Conservation (phyloP, 2,888 invertebrate species). For the Limnephilus rhombicus region DNA sequence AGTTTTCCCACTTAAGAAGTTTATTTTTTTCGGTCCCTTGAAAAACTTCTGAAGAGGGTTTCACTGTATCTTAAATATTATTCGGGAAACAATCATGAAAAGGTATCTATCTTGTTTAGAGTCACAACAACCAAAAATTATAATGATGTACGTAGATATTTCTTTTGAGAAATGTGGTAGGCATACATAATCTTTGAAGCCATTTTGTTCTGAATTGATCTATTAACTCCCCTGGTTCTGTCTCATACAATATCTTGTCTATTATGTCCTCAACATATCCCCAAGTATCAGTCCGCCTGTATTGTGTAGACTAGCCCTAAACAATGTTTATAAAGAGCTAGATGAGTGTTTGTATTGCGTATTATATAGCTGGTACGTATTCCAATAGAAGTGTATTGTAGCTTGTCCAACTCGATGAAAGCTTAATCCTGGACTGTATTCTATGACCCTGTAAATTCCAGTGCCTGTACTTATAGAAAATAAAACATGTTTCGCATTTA, state of each 20-base stretch:
- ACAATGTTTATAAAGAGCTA: background rate
- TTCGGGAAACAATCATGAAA: too few species aligned
- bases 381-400: background rate
- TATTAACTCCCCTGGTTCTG: too few species aligned
- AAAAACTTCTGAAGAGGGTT: too few species aligned
- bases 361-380: background rate
- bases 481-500: constrained; percentile 47
- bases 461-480: constrained; percentile 58
- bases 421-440: constrained; percentile 37
- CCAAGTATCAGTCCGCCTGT: background rate
- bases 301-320: background rate
- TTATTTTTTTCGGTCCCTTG: too few species aligned
- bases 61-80: too few species aligned
- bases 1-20: too few species aligned
- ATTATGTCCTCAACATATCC: background rate
- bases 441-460: constrained; percentile 53
- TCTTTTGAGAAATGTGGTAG: too few species aligned
- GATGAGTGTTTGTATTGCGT: background rate
- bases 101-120: background rate
- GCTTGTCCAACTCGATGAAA: background rate
- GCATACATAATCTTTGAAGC: too few species aligned
- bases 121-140: background rate
- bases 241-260: background rate
- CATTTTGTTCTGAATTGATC: background rate
- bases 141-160: background rate